phyloP scores from a whole-genome alignment of 2,113 vertebrate species.

The Cynoglossus semilaevis region DNA sequence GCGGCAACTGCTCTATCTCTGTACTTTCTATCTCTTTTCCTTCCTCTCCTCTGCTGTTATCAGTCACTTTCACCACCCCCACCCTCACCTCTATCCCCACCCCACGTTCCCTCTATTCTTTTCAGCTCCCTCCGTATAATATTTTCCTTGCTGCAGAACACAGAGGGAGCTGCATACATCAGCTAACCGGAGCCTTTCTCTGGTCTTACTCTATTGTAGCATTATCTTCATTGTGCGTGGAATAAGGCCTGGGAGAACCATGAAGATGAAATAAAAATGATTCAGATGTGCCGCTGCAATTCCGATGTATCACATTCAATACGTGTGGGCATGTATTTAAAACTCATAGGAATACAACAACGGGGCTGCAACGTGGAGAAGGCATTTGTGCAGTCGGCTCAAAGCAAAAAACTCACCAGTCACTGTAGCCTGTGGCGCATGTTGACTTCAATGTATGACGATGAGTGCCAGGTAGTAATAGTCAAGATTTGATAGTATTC shows the following conservation, averaged over 20 bases:
- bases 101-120: conserved; percentile 59
- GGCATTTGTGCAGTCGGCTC: too few species aligned
- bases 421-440: too few species aligned
- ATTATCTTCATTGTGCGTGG: conserved; percentile 31
- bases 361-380: neutral
- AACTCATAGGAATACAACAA: neutral
- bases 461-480: too few species aligned
- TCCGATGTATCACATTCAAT: conserved; percentile 20
- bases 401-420: too few species aligned
- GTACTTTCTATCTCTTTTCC: conserved; percentile 42
- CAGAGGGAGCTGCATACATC: conserved; percentile 58
- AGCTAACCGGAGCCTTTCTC: conserved; percentile 57
- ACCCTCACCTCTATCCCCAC: too few species aligned
- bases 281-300: conserved; percentile 30
- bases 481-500: too few species aligned
- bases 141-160: conserved; percentile 42
- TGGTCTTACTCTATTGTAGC: conserved; percentile 46
- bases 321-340: conserved; percentile 8
- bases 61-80: conserved; percentile 46
- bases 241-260: conserved; percentile 49
- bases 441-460: too few species aligned
- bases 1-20: conserved; percentile 47
- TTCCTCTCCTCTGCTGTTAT: conserved; percentile 51
- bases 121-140: conserved; percentile 37
- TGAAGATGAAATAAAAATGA: conserved; percentile 44